Conservation (phyloP, 2,888 invertebrate species). For the Odontomyia ornata region DNA sequence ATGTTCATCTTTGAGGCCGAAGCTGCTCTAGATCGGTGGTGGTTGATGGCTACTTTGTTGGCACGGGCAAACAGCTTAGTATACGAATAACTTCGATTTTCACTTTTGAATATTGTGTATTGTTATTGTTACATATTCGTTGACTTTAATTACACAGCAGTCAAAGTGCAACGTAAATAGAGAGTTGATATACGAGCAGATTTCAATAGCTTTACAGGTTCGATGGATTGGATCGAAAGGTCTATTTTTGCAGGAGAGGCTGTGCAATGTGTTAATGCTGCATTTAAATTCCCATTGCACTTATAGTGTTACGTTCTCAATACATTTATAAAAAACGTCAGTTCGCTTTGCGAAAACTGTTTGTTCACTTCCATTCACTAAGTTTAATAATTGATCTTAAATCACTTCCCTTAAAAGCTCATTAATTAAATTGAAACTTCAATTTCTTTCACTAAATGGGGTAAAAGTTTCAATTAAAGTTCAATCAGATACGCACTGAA, state of each 20-base stretch:
- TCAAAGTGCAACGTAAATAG: conserved; percentile 33
- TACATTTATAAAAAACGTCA: too few relatives aligned
- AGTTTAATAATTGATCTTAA: too few relatives aligned
- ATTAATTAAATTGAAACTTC: too few relatives aligned
- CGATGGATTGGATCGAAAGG: too few relatives aligned
- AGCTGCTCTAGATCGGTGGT: background rate
- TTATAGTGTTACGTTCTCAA: too few relatives aligned
- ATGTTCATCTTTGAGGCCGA: background rate
- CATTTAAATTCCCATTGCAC: too few relatives aligned
- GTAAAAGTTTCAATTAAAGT: conserved; percentile 16
- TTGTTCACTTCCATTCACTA: too few relatives aligned
- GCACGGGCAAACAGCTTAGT: background rate
- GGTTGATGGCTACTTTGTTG: conserved; percentile 25
- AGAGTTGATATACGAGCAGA: conserved; percentile 11
- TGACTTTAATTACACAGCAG: background rate
- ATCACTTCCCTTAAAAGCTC: too few relatives aligned
- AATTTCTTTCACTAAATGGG: too few relatives aligned
- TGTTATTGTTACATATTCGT: conserved; percentile 25
- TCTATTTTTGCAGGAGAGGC: too few relatives aligned
- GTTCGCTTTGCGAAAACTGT: too few relatives aligned
- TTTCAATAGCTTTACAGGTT: background rate
- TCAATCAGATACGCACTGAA: conserved; percentile 2
- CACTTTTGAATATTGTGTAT: conserved; percentile 23
- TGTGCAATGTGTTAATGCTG: too few relatives aligned
- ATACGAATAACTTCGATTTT: conserved; percentile 19